phyloP scores from a whole-genome alignment of 1,140 invertebrate genomes.

The Ganaspis sp. region DNA sequence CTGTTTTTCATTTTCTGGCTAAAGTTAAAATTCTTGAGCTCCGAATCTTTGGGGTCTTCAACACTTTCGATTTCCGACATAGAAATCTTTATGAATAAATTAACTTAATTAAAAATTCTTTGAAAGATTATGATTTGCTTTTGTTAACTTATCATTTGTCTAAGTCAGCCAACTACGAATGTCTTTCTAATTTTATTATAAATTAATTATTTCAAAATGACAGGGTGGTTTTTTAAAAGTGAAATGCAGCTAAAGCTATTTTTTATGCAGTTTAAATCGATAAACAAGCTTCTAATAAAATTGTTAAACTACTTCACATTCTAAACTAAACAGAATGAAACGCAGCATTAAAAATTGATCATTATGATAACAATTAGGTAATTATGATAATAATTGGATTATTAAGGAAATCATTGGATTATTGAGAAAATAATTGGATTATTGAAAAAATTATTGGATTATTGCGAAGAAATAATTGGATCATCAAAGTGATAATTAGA shows the following conservation, averaged over 20 bases:
- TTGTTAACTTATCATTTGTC: not conserved
- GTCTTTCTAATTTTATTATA: not conserved
- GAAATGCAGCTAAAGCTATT: not conserved
- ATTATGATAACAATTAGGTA: not conserved
- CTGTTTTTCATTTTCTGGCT: conserved; percentile 66
- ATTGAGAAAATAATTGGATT: not conserved
- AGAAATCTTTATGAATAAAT: conserved; percentile 21
- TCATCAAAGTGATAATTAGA: too few relatives aligned
- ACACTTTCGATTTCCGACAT: conserved; percentile 39
- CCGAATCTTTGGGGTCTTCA: conserved; percentile 34
- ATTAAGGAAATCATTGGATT: too few relatives aligned
- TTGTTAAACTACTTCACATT: not conserved
- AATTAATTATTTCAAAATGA: not conserved
- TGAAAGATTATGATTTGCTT: not conserved
- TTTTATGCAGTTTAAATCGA: not conserved
- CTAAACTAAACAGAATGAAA: not conserved
- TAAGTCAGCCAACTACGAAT: not conserved
- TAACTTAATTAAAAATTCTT: not conserved
- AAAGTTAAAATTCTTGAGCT: conserved; percentile 48
- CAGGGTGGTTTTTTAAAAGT: not conserved
- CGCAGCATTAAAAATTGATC: not conserved
- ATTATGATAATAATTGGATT: too few relatives aligned
- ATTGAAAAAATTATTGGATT: too few relatives aligned
- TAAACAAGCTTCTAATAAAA: not conserved
- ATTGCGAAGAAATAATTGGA: too few relatives aligned